These are phyloP conservation scores for Idaea dimidiata DNA, from an alignment of 2,888 invertebrate species.

Conservation along the genomic window DNA sequence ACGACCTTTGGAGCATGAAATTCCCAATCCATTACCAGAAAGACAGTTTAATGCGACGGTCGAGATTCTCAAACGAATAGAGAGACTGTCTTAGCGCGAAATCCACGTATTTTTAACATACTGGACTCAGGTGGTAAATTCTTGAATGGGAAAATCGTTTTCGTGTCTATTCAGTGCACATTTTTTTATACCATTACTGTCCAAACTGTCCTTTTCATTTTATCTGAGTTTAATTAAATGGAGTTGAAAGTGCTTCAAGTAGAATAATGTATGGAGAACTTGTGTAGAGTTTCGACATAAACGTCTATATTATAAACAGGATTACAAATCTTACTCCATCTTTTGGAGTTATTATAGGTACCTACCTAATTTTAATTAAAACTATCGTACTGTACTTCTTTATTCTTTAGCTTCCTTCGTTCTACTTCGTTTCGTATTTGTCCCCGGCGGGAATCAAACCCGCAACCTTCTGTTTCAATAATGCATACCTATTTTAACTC, in stretches of 20 bases:
- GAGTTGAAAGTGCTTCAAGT: constrained; percentile 54
- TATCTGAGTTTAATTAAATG: constrained; percentile 63
- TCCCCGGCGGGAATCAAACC: no score
- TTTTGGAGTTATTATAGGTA: neutral
- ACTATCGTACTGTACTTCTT: no score
- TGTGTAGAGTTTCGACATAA: constrained; percentile 51
- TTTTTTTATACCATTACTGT: constrained; percentile 58
- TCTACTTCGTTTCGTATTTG: no score
- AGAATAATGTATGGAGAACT: constrained; percentile 67
- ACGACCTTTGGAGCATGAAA: constrained; percentile 68
- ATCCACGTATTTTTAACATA: constrained; percentile 52
- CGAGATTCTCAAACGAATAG: constrained; percentile 48
- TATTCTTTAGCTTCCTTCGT: no score
- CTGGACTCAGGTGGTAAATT: constrained; percentile 57
- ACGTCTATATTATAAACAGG: neutral
- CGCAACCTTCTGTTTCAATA: neutral
- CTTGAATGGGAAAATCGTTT: constrained; percentile 55
- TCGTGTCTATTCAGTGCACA: constrained; percentile 38
- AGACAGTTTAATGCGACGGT: constrained; percentile 66
- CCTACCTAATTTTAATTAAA: neutral
- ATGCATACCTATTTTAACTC: neutral
- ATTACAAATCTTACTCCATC: neutral
- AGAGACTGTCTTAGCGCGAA: constrained; percentile 48
- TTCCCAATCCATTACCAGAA: constrained; percentile 67
- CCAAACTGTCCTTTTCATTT: constrained; percentile 64